phyloP scores from a whole-genome alignment of 92 coral and sea anemone genomes.

The Epizoanthus ramosus region DNA sequence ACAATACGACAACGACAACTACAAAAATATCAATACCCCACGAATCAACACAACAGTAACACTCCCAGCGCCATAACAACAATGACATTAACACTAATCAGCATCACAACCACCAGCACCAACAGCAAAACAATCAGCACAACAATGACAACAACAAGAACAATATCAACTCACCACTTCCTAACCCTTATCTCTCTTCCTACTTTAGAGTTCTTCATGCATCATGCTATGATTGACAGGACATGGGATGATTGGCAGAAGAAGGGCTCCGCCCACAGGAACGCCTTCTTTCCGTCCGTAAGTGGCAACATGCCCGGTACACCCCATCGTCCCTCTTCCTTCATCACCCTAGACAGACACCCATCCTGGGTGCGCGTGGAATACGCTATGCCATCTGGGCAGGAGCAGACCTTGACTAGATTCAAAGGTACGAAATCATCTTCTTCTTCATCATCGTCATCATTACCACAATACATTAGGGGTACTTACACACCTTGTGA shows the following conservation, averaged over 20 bases:
- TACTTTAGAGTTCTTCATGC: conserved; percentile 23
- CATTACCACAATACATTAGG: too few species aligned
- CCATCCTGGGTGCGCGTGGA: conserved; percentile 75
- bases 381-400: conserved; percentile 47
- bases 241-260: conserved; percentile 92
- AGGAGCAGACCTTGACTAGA: conserved; percentile 19
- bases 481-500: too few species aligned
- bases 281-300: conserved; percentile 50
- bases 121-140: too few species aligned
- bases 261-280: conserved; percentile 56
- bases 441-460: background rate
- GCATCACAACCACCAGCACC: too few species aligned
- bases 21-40: too few species aligned
- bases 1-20: too few species aligned
- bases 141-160: too few species aligned
- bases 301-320: conserved; percentile 60
- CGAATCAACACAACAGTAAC: too few species aligned
- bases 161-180: background rate
- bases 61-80: too few species aligned
- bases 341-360: conserved; percentile 53
- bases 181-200: background rate
- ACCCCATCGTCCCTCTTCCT: conserved; percentile 22
- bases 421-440: background rate
- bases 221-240: conserved; percentile 37
- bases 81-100: too few species aligned